These are phyloP conservation scores for Tragulus kanchil DNA, from an alignment of 2,113 vertebrate genomes.

Conservation along the genomic window DNA sequence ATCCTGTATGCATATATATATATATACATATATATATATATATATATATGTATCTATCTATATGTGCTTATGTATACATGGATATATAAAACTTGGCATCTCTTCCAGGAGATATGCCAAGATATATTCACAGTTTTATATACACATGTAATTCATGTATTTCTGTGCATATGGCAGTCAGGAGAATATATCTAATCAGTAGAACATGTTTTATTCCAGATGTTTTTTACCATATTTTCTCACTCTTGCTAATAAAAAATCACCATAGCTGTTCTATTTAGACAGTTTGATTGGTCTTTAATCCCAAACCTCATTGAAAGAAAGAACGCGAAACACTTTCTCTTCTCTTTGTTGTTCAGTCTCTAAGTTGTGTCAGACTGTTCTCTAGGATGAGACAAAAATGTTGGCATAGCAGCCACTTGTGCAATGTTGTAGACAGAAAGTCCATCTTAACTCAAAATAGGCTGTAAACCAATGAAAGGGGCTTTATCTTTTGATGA, in stretches of 20 bases:
- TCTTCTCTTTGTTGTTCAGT: slow-evolving; percentile 58
- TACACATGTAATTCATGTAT: slow-evolving; percentile 84
- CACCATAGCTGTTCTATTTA: slow-evolving; percentile 74
- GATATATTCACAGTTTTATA: slow-evolving; percentile 84
- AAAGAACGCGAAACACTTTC: slow-evolving; percentile 73
- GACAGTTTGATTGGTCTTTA: slow-evolving; percentile 78
- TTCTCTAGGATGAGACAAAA: slow-evolving; percentile 70
- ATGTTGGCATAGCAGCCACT: slow-evolving; percentile 59
- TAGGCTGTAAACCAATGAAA: slow-evolving; percentile 56
- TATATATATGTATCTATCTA: slow-evolving; percentile 66
- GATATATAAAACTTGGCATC: slow-evolving; percentile 82
- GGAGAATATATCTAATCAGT: slow-evolving; percentile 83
- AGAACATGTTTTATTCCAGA: slow-evolving; percentile 80
- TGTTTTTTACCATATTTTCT: slow-evolving; percentile 82
- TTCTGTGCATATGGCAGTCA: slow-evolving; percentile 71
- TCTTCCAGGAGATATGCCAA: slow-evolving; percentile 82
- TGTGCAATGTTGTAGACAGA: neutral
- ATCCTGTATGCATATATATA: slow-evolving; percentile 66
- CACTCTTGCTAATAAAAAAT: slow-evolving; percentile 83
- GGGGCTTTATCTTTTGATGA: slow-evolving; percentile 48
- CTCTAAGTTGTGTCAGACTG: neutral
- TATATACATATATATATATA: slow-evolving; percentile 42
- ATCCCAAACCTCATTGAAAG: slow-evolving; percentile 63
- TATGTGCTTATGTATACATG: slow-evolving; percentile 72
- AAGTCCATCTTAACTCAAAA: slow-evolving; percentile 67